phyloP scores from a whole-genome alignment of 2,113 vertebrate genomes.

The Capreolus pygargus region DNA sequence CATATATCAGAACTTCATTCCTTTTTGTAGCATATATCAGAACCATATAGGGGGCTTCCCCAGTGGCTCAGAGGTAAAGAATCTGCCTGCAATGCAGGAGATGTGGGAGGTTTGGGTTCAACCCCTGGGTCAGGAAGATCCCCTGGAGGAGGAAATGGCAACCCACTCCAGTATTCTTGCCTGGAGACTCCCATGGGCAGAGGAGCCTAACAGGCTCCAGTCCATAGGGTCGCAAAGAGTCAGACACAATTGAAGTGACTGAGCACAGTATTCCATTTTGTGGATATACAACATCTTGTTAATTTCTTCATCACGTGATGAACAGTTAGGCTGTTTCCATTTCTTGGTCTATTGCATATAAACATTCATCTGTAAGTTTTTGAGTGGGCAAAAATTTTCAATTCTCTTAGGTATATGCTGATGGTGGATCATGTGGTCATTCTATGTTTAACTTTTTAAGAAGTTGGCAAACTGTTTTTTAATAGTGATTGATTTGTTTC shows the following conservation, averaged over 20 bases:
- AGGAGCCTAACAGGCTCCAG: fast-evolving
- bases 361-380: not conserved
- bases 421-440: not conserved
- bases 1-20: not conserved
- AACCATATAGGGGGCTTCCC: not conserved
- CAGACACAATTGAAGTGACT: not conserved
- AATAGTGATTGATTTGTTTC: not conserved
- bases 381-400: not conserved
- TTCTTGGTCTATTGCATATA: not conserved
- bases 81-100: not conserved
- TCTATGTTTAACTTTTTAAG: not conserved
- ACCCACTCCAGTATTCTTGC: not conserved
- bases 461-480: not conserved
- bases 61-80: not conserved
- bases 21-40: not conserved
- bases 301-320: not conserved
- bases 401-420: not conserved
- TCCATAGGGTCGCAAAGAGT: not conserved
- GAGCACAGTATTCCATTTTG: not conserved
- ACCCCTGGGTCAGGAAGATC: not conserved
- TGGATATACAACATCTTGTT: not conserved
- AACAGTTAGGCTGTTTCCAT: not conserved
- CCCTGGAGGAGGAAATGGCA: not conserved
- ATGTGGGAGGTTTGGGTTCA: not conserved
- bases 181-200: not conserved